Percentiles rank a stretch among this genome's conserved stretches.
These are phyloP conservation scores for Felis chaus DNA, from an alignment of 2,113 vertebrate species.

Conservation along the genomic window DNA sequence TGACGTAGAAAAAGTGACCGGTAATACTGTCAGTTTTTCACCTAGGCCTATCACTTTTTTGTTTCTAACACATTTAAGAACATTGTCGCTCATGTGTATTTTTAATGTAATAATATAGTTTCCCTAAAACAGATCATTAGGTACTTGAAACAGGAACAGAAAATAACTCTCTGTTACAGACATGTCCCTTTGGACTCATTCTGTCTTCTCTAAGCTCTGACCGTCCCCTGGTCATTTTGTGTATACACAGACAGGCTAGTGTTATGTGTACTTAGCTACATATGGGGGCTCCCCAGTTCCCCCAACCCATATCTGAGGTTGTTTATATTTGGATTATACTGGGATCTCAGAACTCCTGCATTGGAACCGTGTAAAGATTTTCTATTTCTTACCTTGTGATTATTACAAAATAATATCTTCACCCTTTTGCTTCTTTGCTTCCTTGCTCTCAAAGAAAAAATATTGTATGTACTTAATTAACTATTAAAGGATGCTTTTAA, in stretches of 20 bases:
- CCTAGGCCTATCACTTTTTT: neutral
- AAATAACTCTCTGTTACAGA: neutral
- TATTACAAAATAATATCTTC: neutral
- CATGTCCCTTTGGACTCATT: constrained; percentile 39
- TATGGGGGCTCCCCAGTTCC: neutral
- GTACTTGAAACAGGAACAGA: neutral
- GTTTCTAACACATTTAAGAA: neutral
- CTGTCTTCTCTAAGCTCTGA: constrained; percentile 37
- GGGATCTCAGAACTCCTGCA: neutral
- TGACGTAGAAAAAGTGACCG: neutral
- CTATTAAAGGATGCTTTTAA: neutral
- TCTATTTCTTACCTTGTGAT: neutral
- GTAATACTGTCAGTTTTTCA: neutral
- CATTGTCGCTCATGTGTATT: neutral
- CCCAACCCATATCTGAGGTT: neutral
- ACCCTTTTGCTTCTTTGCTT: neutral
- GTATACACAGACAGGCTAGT: neutral
- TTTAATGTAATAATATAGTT: constrained; percentile 24
- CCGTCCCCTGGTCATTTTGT: constrained; percentile 49
- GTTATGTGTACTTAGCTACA: neutral
- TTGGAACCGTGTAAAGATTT: neutral
- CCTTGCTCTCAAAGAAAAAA: constrained; percentile 22
- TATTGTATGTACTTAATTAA: neutral
- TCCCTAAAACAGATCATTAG: neutral
- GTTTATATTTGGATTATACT: neutral